Conservation (phyloP, 37 sponge, comb jelly and placozoan species). For the Aplysina aerophoba region DNA sequence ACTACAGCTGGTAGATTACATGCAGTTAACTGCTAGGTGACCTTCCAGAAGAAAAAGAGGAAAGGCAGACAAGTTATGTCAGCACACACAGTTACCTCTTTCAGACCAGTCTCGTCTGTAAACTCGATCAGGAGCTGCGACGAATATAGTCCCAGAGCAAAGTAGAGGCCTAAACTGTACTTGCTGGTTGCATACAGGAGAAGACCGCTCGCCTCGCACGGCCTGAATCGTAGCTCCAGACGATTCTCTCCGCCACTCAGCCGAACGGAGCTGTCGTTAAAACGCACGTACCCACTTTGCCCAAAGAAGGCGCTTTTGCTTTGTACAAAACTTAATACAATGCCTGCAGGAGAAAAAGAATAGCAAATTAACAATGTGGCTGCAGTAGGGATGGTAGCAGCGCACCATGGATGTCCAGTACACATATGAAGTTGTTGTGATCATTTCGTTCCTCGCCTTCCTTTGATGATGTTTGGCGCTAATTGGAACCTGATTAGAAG, state of each 20-base stretch:
- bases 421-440: no score
- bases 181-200: constrained; percentile 22
- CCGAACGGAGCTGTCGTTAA: background rate
- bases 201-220: constrained; percentile 15
- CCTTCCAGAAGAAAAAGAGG: background rate
- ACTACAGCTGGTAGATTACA: no score
- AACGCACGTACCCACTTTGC: background rate
- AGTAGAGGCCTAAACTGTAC: constrained; percentile 17
- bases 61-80: background rate
- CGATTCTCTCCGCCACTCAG: constrained; percentile 17
- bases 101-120: background rate
- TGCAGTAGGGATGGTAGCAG: no score
- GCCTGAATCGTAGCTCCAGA: constrained; percentile 6
- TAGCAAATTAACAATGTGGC: no score
- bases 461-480: no score
- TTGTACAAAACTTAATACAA: no score
- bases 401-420: no score
- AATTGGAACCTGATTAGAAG: no score
- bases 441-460: no score
- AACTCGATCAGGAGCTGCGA: constrained; percentile 33
- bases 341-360: no score
- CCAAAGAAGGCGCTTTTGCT: background rate
- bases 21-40: background rate
- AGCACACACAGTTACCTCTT: constrained; percentile 37
- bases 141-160: constrained; percentile 42